phyloP scores from a whole-genome alignment of 1,140 invertebrate genomes.

The Dreissena polymorpha region DNA sequence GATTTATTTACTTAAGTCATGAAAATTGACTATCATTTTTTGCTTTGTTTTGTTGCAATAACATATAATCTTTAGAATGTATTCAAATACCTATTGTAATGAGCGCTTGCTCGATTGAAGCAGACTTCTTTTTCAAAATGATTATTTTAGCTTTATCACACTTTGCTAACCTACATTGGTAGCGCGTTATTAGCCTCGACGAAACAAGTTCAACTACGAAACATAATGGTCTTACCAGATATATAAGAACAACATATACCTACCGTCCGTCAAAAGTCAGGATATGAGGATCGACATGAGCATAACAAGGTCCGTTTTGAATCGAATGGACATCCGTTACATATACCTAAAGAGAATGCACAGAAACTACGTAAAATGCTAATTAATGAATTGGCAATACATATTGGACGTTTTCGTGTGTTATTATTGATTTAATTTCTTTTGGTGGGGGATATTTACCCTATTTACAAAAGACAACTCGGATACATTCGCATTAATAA shows the following conservation, averaged over 20 bases:
- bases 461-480: not conserved
- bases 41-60: not conserved
- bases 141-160: not conserved
- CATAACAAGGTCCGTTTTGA: constrained; percentile 17
- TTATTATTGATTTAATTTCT: not conserved
- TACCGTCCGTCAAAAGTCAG: constrained; percentile 26
- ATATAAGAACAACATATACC: not conserved
- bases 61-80: not conserved
- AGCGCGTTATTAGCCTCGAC: not conserved
- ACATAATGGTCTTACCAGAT: not conserved
- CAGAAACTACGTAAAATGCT: not conserved
- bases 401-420: not conserved
- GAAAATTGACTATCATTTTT: not conserved
- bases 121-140: not conserved
- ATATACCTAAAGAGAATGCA: constrained; percentile 15
- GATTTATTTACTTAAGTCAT: not conserved
- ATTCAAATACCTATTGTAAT: not conserved
- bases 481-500: not conserved
- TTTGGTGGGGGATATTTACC: not conserved
- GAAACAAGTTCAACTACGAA: not conserved
- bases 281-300: constrained; percentile 24
- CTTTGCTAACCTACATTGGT: not conserved
- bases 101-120: not conserved
- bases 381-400: not conserved
- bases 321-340: constrained; percentile 13